Percentiles rank a stretch among this genome's conserved stretches.
These are phyloP conservation scores for Euzetes globulus DNA, from an alignment of 2,888 invertebrate genomes.

Conservation along the genomic window DNA sequence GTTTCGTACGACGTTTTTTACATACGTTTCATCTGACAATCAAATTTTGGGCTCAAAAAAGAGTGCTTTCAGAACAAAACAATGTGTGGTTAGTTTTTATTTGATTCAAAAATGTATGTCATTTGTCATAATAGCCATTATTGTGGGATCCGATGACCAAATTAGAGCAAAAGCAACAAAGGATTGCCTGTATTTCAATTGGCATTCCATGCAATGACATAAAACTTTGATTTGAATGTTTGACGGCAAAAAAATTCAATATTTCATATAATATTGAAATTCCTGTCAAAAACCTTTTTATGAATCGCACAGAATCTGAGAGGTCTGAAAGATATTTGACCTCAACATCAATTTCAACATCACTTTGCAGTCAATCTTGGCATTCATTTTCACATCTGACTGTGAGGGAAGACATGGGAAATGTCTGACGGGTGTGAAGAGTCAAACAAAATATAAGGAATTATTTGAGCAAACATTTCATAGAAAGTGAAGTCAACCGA, in stretches of 20 bases:
- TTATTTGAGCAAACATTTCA: background rate
- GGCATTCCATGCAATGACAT: too few relatives aligned
- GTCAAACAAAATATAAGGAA: background rate
- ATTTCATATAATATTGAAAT: too few relatives aligned
- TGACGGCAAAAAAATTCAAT: too few relatives aligned
- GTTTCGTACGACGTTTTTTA: background rate
- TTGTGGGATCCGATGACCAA: too few relatives aligned
- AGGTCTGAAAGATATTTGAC: too few relatives aligned
- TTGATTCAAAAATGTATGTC: background rate
- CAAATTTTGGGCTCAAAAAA: background rate
- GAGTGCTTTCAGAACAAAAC: too few relatives aligned
- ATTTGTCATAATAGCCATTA: too few relatives aligned
- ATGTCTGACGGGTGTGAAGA: background rate
- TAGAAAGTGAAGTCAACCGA: too few relatives aligned
- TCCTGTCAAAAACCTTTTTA: background rate
- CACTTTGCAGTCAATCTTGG: background rate
- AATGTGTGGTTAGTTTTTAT: too few relatives aligned
- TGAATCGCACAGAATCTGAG: background rate
- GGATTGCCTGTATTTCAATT: too few relatives aligned
- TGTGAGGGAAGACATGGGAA: background rate
- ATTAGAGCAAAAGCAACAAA: too few relatives aligned
- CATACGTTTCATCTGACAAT: background rate
- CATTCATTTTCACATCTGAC: background rate
- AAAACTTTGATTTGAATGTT: too few relatives aligned
- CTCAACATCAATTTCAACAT: background rate